These are phyloP conservation scores for Micrastur ruficollis DNA, from an alignment of 2,797 vertebrate genomes.

Conservation along the genomic window DNA sequence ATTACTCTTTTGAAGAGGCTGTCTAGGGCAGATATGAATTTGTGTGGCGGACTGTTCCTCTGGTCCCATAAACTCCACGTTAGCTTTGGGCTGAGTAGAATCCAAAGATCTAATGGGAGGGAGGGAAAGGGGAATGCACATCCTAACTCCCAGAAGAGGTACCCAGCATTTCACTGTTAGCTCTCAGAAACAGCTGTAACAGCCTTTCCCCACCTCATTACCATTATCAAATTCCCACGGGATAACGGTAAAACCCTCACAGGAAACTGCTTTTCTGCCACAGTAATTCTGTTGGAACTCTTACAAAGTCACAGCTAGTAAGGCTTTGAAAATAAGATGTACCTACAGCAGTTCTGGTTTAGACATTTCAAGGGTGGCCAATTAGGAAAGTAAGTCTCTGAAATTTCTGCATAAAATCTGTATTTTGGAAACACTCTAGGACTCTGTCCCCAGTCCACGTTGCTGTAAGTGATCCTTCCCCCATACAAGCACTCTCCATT, in stretches of 20 bases:
- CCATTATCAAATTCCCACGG: neutral
- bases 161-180: neutral
- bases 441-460: neutral
- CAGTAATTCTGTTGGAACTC: conserved; percentile 21
- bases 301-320: conserved; percentile 26
- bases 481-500: neutral
- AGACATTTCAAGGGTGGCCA: conserved; percentile 13
- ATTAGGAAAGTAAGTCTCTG: neutral
- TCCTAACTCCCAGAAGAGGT: neutral
- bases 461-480: neutral
- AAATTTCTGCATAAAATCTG: neutral
- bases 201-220: neutral
- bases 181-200: neutral
- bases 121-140: neutral
- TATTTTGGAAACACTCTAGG: neutral
- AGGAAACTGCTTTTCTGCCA: conserved; percentile 43
- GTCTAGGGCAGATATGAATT: neutral
- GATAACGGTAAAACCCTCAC: neutral
- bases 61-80: neutral
- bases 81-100: neutral
- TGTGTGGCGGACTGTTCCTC: neutral
- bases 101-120: neutral
- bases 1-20: neutral
- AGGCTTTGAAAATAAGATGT: conserved; percentile 29
- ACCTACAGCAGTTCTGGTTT: conserved; percentile 9